phyloP scores from a whole-genome alignment of 1,140 invertebrate genomes.

The Drosophila triauraria region DNA sequence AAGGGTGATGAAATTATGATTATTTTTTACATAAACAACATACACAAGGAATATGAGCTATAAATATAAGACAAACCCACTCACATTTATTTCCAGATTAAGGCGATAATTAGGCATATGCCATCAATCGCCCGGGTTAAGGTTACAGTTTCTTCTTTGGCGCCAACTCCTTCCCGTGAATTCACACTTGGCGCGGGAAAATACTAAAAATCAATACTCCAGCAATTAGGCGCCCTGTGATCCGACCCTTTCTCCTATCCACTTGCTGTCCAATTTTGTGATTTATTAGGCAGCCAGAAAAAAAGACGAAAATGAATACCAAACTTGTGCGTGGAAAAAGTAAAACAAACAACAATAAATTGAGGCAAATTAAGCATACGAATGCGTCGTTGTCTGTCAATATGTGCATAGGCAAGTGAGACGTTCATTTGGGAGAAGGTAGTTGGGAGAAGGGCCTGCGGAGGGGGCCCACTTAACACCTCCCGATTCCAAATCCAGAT shows the following conservation, averaged over 20 bases:
- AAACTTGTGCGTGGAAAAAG: conserved; percentile 28
- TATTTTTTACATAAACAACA: not conserved
- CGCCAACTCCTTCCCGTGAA: conserved; percentile 18
- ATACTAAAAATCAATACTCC: conserved; percentile 61
- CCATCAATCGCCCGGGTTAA: conserved; percentile 17
- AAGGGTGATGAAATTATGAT: not conserved
- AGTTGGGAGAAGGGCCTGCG: too few relatives aligned
- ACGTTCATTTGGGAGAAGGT: not conserved
- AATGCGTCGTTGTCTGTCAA: conserved; percentile 54
- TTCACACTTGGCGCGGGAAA: conserved; percentile 43
- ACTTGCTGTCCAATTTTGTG: conserved; percentile 52
- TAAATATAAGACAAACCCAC: not conserved
- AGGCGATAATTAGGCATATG: conserved; percentile 11
- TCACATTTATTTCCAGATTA: not conserved
- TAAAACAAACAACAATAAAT: conserved; percentile 67
- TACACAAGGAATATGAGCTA: not conserved
- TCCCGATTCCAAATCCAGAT: conserved; percentile 36
- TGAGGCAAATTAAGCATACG: conserved; percentile 72
- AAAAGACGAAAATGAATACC: not conserved
- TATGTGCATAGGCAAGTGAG: conserved; percentile 66
- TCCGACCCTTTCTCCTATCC: not conserved
- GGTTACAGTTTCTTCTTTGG: conserved; percentile 9
- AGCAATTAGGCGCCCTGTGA: conserved; percentile 54
- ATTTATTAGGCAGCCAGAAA: conserved; percentile 51
- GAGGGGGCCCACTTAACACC: conserved; percentile 28